Base-by-base conservation (phyloP, 2,113 vertebrate genomes). In the Cranoglanis bouderius region DNA sequence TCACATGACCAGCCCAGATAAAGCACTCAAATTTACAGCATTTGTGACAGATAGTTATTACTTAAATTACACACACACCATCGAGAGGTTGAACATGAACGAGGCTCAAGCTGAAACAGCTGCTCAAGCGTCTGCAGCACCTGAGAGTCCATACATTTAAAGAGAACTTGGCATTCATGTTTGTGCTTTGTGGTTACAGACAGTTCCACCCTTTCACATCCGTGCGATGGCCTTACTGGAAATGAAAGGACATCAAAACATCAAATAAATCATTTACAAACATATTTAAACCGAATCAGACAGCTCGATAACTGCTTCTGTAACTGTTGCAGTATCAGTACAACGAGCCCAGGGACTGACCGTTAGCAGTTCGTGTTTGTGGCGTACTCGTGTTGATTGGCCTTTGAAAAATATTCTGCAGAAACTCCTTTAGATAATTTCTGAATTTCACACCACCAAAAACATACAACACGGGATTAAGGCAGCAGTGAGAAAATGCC, bases 401-500 rank as follows among this genome's bases (percentile, higher is more conserved):
- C 9, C 70, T 85, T 14, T 87, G 86, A 83, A 91, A 91, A 35
- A 89, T 77, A 2, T 80, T 90, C 10, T n/a, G 90, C 84, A 94
- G 87, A 10, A 97, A 87, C 10, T 24, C 92, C 53, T 95, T 95
- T 82, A 98, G 92, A 90, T 98, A 97, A 10, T 92, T 96, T 90
- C 96, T 96, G 92, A 99, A 99, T 93, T 97, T 99, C 70, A 97
- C 95, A 26, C 97, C 98, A 0, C 97, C 95, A 14, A 99, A 96
- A 16, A 95, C 97, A 1, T 98, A 99, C 90, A 98, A 97, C 72
- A 99, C 95, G 0, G 98, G 98, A 91, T 99, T 99, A 87, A 99
- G 94, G 90, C 97, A 98, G 91, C 97, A 99, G 90, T 99, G 97
- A 21, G 95, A 97, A 91, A 97, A 98, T 53, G 97, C 98, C 19